Evolutionary conservation across 2,797 vertebrate species (phyloP).

Genomic region (Cheracebus regulus): DNA sequence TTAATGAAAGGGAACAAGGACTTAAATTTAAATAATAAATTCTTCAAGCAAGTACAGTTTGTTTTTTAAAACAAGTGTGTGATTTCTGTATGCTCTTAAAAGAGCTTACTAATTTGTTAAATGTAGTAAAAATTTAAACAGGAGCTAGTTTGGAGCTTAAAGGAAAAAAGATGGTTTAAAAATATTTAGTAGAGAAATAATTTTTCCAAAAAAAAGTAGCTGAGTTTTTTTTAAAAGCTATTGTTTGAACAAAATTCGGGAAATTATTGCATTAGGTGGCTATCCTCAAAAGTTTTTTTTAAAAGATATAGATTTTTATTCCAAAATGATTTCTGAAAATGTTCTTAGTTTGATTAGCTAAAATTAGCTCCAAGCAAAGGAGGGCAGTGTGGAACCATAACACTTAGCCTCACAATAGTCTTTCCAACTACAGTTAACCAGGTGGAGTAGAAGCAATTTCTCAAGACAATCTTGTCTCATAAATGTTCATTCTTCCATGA

Average conservation of each 20-base stretch:
- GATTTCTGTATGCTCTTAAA: slow-evolving; percentile 34
- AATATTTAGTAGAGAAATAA: slow-evolving; percentile 26
- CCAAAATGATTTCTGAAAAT: slow-evolving; percentile 61
- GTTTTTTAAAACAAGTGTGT: slow-evolving; percentile 33
- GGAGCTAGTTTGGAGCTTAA: not conserved
- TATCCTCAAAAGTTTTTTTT: slow-evolving; percentile 39
- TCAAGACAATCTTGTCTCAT: slow-evolving; percentile 58
- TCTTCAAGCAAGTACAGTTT: slow-evolving; percentile 40
- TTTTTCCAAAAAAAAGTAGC: not conserved
- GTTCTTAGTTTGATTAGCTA: slow-evolving; percentile 45
- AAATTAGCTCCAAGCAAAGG: slow-evolving; percentile 54
- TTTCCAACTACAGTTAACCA: slow-evolving; percentile 51
- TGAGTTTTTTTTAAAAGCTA: slow-evolving; percentile 40
- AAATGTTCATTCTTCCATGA: slow-evolving; percentile 68
- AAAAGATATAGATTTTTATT: not conserved
- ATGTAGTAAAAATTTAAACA: slow-evolving; percentile 3
- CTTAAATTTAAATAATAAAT: slow-evolving; percentile 58
- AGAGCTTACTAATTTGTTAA: slow-evolving; percentile 18
- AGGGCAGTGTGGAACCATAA: not conserved
- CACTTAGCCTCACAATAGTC: slow-evolving; percentile 34
- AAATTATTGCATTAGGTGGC: slow-evolving; percentile 35
- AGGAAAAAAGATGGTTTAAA: not conserved
- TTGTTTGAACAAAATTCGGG: not conserved
- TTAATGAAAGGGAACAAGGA: slow-evolving; percentile 36
- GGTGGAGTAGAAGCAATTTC: slow-evolving; percentile 37